phyloP scores from a whole-genome alignment of 2,113 vertebrate genomes.

The Cairina moschata region DNA sequence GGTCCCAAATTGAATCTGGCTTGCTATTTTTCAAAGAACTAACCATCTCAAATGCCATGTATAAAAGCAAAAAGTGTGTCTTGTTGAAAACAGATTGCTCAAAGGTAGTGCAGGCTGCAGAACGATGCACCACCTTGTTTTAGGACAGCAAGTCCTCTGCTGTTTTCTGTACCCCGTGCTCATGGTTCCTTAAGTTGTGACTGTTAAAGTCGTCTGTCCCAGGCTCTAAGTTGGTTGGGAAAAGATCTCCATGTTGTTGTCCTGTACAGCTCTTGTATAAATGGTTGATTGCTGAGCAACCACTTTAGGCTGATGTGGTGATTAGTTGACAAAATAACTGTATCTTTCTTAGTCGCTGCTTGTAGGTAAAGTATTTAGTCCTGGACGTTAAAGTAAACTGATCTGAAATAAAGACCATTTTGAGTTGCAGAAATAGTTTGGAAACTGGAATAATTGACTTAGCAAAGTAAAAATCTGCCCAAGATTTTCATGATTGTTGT shows the following conservation, averaged over 20 bases:
- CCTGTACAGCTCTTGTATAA: not conserved
- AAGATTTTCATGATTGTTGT: not conserved
- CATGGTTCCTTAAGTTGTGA: not conserved
- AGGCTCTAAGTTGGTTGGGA: not conserved
- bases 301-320: not conserved
- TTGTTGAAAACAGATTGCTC: not conserved
- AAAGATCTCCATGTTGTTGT: not conserved
- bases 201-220: not conserved
- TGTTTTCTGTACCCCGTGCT: not conserved
- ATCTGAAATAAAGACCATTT: not conserved
- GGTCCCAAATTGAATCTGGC: constrained; percentile 7
- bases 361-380: not conserved
- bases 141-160: not conserved
- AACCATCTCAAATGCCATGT: not conserved
- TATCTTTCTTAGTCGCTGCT: not conserved
- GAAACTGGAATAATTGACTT: not conserved
- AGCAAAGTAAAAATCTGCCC: not conserved
- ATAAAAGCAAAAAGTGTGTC: not conserved
- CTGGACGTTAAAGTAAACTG: not conserved
- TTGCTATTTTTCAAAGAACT: constrained; percentile 4
- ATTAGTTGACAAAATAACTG: not conserved
- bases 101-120: not conserved
- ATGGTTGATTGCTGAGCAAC: not conserved
- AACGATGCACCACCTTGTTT: not conserved
- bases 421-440: not conserved